Evolutionary conservation across 2,797 vertebrate species (phyloP).

Genomic region (Notolepis coatsorum): DNA sequence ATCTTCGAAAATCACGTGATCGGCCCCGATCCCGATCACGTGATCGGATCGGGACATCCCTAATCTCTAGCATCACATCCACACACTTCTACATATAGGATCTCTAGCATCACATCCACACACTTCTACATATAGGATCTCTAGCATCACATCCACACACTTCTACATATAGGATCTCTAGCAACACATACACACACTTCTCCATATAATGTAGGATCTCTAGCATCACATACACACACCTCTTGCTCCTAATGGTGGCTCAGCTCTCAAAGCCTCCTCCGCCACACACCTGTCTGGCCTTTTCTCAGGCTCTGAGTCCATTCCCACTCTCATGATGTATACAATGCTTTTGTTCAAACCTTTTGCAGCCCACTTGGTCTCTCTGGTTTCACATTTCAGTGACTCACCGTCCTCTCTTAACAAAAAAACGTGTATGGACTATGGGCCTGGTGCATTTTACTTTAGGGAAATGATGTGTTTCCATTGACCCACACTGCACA

Average conservation of each 20-base stretch:
- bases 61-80: too few species aligned
- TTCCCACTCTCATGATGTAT: conserved; percentile 31
- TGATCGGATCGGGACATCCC: too few species aligned
- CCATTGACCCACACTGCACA: background rate
- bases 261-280: conserved; percentile 18
- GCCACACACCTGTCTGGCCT: conserved; percentile 22
- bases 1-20: too few species aligned
- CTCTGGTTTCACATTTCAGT: conserved; percentile 59
- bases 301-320: conserved; percentile 27
- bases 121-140: too few species aligned
- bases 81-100: too few species aligned
- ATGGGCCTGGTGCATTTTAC: conserved; percentile 39
- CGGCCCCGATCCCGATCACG: too few species aligned
- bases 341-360: conserved; percentile 74
- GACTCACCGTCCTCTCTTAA: conserved; percentile 52
- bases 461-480: conserved; percentile 41
- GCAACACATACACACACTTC: conserved; percentile 38
- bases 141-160: too few species aligned
- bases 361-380: conserved; percentile 66
- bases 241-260: conserved; percentile 42
- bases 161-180: too few species aligned
- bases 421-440: conserved; percentile 27
- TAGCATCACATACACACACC: conserved; percentile 48
- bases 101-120: too few species aligned
- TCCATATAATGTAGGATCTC: too few species aligned